A percentile compares a stretch with the other conserved stretches of the same genome.
These are phyloP conservation scores for Dendrocincla tyrannina DNA, from an alignment of 2,797 vertebrate genomes.

Conservation along the genomic window DNA sequence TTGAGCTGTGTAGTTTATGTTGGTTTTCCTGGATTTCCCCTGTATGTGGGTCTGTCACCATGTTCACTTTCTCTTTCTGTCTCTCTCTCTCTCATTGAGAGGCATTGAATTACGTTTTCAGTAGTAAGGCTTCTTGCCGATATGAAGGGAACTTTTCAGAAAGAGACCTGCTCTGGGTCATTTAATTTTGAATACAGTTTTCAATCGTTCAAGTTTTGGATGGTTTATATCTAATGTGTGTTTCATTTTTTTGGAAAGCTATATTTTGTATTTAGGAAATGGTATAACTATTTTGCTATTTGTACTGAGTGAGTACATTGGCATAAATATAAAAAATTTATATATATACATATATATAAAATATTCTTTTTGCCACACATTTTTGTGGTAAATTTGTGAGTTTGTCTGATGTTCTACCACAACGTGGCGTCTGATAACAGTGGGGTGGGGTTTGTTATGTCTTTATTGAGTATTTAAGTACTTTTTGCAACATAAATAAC, in stretches of 20 bases:
- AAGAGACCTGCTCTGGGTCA: constrained; percentile 83
- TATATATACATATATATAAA: constrained; percentile 82
- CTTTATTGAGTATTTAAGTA: constrained; percentile 80
- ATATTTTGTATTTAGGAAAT: constrained; percentile 88
- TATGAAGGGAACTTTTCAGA: constrained; percentile 88
- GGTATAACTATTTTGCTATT: constrained; percentile 85
- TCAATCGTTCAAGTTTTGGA: constrained; percentile 85
- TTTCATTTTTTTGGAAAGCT: constrained; percentile 88
- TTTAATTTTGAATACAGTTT: constrained; percentile 87
- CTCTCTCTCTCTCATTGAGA: constrained; percentile 79
- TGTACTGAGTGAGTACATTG: constrained; percentile 86
- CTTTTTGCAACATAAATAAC: constrained; percentile 75
- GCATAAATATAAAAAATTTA: constrained; percentile 83
- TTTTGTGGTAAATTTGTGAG: constrained; percentile 84
- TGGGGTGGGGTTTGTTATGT: constrained; percentile 78
- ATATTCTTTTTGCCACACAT: constrained; percentile 85
- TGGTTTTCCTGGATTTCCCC: constrained; percentile 49
- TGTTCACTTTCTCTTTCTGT: constrained; percentile 50
- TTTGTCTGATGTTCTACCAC: constrained; percentile 83
- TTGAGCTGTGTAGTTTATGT: constrained; percentile 64
- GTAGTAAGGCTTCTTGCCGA: constrained; percentile 84
- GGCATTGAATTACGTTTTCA: constrained; percentile 82
- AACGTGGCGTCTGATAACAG: constrained; percentile 79
- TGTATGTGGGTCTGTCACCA: constrained; percentile 28
- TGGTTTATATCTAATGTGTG: constrained; percentile 87